These are phyloP conservation scores for Acridotheres tristis DNA, from an alignment of 2,797 vertebrate species.

Conservation along the genomic window DNA sequence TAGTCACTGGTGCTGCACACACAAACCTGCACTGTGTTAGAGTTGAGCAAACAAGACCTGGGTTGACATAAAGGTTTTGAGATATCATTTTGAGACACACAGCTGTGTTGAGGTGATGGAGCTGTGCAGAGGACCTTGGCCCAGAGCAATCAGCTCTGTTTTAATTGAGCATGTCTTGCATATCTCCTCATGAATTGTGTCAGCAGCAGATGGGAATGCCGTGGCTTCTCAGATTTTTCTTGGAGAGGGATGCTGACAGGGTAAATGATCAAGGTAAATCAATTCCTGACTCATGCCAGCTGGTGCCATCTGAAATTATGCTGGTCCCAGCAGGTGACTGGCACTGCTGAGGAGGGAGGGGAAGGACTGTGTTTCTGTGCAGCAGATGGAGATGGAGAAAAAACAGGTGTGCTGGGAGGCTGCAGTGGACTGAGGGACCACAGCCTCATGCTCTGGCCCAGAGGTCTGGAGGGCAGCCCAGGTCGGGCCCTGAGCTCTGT, in stretches of 20 bases:
- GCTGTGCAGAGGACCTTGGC: neutral
- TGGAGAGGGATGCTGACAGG: neutral
- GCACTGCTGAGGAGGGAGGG: neutral
- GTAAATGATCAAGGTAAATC: neutral
- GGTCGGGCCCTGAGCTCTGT: rapidly evolving
- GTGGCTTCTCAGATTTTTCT: neutral
- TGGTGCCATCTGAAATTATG: neutral
- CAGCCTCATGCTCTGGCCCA: neutral
- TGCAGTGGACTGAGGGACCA: rapidly evolving
- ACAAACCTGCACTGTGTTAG: neutral
- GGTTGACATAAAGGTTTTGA: neutral
- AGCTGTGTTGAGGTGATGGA: neutral
- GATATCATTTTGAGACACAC: neutral
- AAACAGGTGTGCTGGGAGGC: rapidly evolving
- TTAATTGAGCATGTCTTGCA: neutral
- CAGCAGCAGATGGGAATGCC: neutral
- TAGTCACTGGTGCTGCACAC: neutral
- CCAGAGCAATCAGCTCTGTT: rapidly evolving
- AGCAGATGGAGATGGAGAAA: neutral
- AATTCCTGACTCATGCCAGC: neutral
- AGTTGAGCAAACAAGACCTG: neutral
- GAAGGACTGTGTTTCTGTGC: neutral
- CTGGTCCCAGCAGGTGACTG: neutral
- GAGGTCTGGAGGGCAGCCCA: neutral
- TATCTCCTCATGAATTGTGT: neutral